Evolutionary conservation across 2,888 invertebrate species (phyloP).

Genomic region (Congeria kusceri): DNA sequence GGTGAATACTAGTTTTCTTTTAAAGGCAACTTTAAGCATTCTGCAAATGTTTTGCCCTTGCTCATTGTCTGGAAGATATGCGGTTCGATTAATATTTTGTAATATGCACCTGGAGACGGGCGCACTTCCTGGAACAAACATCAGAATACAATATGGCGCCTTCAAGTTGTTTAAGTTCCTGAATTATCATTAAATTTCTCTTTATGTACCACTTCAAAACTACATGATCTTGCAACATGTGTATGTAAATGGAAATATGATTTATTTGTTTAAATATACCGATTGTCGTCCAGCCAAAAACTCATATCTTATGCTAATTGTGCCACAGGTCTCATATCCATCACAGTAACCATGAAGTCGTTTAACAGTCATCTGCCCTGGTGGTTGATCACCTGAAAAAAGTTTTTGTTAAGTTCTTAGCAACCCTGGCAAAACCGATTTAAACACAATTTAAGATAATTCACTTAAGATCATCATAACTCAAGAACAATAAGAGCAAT

Average conservation of each 20-base stretch:
- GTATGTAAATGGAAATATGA: background rate
- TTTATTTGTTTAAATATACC: slow-evolving; percentile 17
- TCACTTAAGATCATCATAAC: too few species aligned
- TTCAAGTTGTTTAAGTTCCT: background rate
- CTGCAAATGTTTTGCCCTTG: slow-evolving; percentile 69
- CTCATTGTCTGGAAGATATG: slow-evolving; percentile 75
- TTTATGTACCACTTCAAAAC: background rate
- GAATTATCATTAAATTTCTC: background rate
- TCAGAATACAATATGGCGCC: background rate
- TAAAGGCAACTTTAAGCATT: slow-evolving; percentile 74
- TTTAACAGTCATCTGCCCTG: slow-evolving; percentile 35
- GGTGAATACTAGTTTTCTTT: slow-evolving; percentile 76
- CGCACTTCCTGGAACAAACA: slow-evolving; percentile 62
- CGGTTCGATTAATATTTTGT: slow-evolving; percentile 71
- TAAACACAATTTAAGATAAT: too few species aligned
- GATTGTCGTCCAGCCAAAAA: slow-evolving; percentile 39
- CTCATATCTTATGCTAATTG: slow-evolving; percentile 40
- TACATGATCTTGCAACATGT: too few species aligned
- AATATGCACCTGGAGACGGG: slow-evolving; percentile 73
- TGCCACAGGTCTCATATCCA: slow-evolving; percentile 29
- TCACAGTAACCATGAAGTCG: background rate
- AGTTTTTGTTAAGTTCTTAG: too few species aligned
- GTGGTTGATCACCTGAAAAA: slow-evolving; percentile 54
- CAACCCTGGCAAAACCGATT: too few species aligned
- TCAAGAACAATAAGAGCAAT: too few species aligned